These are phyloP conservation scores for Neogobius melanostomus DNA, from an alignment of 2,113 vertebrate genomes.

Conservation along the genomic window DNA sequence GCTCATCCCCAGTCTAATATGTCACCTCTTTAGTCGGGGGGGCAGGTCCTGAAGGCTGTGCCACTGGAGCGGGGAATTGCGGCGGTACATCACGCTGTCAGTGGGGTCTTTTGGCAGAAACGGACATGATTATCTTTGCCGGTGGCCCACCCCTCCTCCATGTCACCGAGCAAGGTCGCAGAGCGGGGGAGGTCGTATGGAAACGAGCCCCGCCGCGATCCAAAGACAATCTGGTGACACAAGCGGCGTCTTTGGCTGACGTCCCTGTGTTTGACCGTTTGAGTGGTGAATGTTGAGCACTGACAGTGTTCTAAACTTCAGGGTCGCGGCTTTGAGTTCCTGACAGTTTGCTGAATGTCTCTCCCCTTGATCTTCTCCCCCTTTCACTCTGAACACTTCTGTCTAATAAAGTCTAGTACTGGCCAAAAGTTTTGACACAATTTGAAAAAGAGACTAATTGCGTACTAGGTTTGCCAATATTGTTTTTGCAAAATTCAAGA, in stretches of 20 bases:
- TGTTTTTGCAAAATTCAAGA: too few relatives aligned
- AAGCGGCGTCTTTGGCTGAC: neutral
- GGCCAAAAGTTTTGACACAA: too few relatives aligned
- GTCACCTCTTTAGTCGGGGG: conserved; percentile 45
- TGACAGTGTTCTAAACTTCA: too few relatives aligned
- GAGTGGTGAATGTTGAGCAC: too few relatives aligned
- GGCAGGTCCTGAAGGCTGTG: conserved; percentile 33
- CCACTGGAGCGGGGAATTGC: conserved; percentile 59
- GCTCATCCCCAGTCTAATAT: conserved; percentile 21
- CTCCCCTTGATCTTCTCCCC: too few relatives aligned
- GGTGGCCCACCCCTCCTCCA: neutral
- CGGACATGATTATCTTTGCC: conserved; percentile 37
- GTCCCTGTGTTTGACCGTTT: too few relatives aligned
- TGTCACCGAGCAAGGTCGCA: conserved; percentile 53
- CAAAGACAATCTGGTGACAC: neutral
- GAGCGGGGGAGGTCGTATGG: conserved; percentile 40
- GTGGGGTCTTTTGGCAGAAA: conserved; percentile 49
- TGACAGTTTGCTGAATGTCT: too few relatives aligned
- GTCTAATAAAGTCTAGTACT: too few relatives aligned
- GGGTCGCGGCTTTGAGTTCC: too few relatives aligned
- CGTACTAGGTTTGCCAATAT: too few relatives aligned
- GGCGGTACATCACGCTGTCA: conserved; percentile 60
- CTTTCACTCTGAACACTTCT: too few relatives aligned
- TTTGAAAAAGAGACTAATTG: too few relatives aligned
- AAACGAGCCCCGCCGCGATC: conserved; percentile 33